Percentiles rank a stretch among this genome's conserved stretches.
phyloP scores from a whole-genome alignment of 2,888 invertebrate species.

The Tenthredo distinguenda region DNA sequence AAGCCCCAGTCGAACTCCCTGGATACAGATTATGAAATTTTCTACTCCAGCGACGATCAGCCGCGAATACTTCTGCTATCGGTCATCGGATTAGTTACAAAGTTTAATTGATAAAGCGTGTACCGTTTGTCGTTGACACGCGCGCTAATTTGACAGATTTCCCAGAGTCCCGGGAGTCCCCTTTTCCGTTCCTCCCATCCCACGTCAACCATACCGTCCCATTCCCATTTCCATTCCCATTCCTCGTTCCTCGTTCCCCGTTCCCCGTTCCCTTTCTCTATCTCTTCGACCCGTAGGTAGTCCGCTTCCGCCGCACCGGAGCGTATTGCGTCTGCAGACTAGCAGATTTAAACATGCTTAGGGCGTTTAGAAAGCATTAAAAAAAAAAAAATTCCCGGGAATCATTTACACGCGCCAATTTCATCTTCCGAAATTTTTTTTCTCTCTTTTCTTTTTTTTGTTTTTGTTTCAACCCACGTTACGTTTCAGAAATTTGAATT shows the following conservation, averaged over 20 bases:
- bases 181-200: conserved; percentile 8
- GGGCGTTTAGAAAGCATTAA: background rate
- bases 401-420: background rate
- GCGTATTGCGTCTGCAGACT: background rate
- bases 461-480: background rate
- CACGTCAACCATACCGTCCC: background rate
- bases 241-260: background rate
- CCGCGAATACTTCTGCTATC: conserved; percentile 45
- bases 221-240: background rate
- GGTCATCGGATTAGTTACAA: conserved; percentile 49
- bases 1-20: background rate
- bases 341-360: background rate
- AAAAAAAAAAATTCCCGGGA: background rate
- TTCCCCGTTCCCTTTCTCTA: background rate
- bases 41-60: conserved; percentile 10
- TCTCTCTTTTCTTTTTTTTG: background rate
- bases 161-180: conserved; percentile 53
- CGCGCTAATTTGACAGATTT: conserved; percentile 52
- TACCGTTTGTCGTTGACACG: conserved; percentile 51
- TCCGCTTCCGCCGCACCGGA: background rate
- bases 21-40: conserved; percentile 36
- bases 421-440: background rate
- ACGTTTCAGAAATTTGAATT: background rate
- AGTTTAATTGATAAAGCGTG: conserved; percentile 53
- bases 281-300: conserved; percentile 8